phyloP scores from a whole-genome alignment of 92 coral and sea anemone genomes.

The Zoanthus sociatus region DNA sequence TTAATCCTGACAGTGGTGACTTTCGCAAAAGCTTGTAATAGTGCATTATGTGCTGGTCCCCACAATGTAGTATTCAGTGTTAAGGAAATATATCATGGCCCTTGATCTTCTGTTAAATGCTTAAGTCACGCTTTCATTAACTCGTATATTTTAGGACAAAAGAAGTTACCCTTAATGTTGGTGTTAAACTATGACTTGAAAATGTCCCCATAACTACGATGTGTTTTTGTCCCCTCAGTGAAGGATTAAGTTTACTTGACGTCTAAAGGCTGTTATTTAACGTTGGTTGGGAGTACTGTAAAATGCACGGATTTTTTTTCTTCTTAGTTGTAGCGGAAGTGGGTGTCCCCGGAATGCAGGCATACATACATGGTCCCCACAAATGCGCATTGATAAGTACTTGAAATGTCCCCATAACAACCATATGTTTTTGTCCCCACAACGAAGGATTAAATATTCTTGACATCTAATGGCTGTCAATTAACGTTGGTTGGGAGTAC shows the following conservation, averaged over 20 bases:
- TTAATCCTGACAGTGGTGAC: constrained; percentile 42
- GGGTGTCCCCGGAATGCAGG: constrained; percentile 59
- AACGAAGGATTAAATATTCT: constrained; percentile 49
- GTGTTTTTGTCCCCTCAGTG: constrained; percentile 50
- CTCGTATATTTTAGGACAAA: no score
- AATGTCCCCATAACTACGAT: constrained; percentile 54
- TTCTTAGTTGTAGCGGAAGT: constrained; percentile 44
- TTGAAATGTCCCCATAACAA: neutral
- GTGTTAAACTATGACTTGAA: constrained; percentile 43
- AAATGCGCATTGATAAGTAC: constrained; percentile 44
- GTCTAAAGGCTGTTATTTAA: constrained; percentile 12
- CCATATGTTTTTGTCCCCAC: constrained; percentile 52
- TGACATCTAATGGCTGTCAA: constrained; percentile 10
- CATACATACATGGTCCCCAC: constrained; percentile 56
- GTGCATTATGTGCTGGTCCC: constrained; percentile 44
- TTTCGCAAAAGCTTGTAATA: constrained; percentile 22
- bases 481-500: constrained; percentile 41
- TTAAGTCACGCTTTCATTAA: no score
- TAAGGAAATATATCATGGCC: constrained; percentile 41
- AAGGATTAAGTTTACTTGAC: constrained; percentile 37
- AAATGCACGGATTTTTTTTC: constrained; percentile 35
- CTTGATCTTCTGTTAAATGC: constrained; percentile 26
- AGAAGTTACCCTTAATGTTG: constrained; percentile 41
- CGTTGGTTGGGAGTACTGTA: constrained; percentile 40
- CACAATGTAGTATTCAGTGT: constrained; percentile 35